phyloP scores from a whole-genome alignment of 2,113 vertebrate species.

The Pluvialis apricaria region DNA sequence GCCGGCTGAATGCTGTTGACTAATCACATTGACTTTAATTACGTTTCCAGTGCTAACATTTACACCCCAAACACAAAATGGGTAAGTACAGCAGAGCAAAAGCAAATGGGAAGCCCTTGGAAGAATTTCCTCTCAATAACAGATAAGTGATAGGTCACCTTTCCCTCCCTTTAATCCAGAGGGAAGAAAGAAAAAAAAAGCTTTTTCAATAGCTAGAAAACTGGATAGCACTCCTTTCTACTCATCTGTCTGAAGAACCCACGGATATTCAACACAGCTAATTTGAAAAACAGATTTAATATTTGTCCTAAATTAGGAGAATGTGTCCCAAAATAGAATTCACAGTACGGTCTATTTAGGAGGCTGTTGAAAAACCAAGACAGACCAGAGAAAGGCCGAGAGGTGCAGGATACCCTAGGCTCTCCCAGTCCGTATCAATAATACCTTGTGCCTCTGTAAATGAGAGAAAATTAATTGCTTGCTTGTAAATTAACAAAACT shows the following conservation, averaged over 20 bases:
- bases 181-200: not conserved
- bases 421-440: not conserved
- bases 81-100: not conserved
- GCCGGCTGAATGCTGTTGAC: not conserved
- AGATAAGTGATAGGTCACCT: not conserved
- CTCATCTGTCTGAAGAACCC: not conserved
- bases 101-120: not conserved
- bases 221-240: not conserved
- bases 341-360: not conserved
- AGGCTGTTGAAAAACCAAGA: not conserved
- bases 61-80: not conserved
- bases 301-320: not conserved
- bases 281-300: not conserved
- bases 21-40: not conserved
- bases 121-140: not conserved
- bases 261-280: not conserved
- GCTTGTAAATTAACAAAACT: constrained; percentile 32
- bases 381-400: not conserved
- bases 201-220: not conserved
- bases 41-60: not conserved
- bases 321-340: not conserved
- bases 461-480: not conserved
- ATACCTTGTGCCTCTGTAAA: not conserved
- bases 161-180: not conserved
- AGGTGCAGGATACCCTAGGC: not conserved